A percentile compares a stretch with the other conserved stretches of the same genome.
Conservation (phyloP, 2,797 vertebrate genomes). For the Selene dorsalis region DNA sequence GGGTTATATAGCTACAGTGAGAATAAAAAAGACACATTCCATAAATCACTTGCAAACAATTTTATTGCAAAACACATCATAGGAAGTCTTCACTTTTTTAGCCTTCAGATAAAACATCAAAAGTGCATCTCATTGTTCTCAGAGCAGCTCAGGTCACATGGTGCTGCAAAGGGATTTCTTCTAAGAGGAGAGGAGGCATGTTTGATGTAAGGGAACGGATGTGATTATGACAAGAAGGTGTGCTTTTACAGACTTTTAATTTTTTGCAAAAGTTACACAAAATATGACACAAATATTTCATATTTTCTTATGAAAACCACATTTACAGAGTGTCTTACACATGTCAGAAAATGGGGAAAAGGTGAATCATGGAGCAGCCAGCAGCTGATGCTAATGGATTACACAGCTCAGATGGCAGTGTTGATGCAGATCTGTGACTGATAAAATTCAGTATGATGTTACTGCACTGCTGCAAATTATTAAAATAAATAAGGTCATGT, state of each 20-base stretch:
- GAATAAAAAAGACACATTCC: slow-evolving; percentile 14
- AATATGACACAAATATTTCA: slow-evolving; percentile 23
- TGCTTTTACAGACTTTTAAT: slow-evolving; percentile 44
- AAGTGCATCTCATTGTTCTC: slow-evolving; percentile 52
- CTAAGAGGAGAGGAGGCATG: slow-evolving; percentile 15
- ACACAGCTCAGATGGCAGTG: slow-evolving; percentile 35
- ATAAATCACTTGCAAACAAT: slow-evolving; percentile 63
- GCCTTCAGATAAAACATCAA: slow-evolving; percentile 67
- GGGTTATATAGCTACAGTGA: too few relatives aligned
- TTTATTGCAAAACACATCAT: slow-evolving; percentile 79
- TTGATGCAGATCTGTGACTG: slow-evolving; percentile 26
- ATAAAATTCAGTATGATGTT: slow-evolving; percentile 24
- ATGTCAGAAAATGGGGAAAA: slow-evolving; percentile 16
- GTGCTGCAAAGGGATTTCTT: slow-evolving; percentile 22
- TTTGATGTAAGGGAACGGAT: slow-evolving; percentile 24
- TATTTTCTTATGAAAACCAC: neutral
- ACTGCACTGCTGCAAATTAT: slow-evolving; percentile 13
- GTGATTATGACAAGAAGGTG: slow-evolving; percentile 39
- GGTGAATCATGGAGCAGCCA: slow-evolving; percentile 13
- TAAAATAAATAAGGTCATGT: slow-evolving; percentile 27
- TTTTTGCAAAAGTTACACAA: slow-evolving; percentile 23
- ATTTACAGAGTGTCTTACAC: neutral
- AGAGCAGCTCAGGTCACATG: slow-evolving; percentile 47
- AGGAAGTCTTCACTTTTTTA: slow-evolving; percentile 56
- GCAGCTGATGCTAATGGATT: slow-evolving; percentile 34